Conservation (phyloP, 2,113 vertebrate genomes). For the Pituophis catenifer region DNA sequence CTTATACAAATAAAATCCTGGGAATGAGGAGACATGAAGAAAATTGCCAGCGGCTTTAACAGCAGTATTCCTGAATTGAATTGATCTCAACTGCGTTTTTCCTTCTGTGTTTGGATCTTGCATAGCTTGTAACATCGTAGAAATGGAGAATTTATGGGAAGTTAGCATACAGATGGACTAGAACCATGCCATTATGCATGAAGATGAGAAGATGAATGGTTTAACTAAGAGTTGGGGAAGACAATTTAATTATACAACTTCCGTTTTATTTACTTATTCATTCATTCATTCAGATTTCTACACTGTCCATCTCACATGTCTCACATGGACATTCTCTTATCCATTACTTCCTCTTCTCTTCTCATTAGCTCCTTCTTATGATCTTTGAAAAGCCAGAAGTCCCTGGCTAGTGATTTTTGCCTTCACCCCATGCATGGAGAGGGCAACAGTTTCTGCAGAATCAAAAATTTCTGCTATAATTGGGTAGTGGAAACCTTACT, state of each 20-base stretch:
- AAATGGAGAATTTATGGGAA: background rate
- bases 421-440: background rate
- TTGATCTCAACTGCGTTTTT: background rate
- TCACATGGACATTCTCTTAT: background rate
- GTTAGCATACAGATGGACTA: too few species aligned
- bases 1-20: background rate
- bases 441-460: background rate
- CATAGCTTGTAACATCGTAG: background rate
- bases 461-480: background rate
- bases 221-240: background rate
- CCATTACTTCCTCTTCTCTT: background rate
- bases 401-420: background rate
- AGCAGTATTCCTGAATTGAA: background rate
- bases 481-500: slow-evolving; percentile 38
- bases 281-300: background rate
- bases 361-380: background rate
- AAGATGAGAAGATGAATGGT: background rate
- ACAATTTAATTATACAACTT: background rate
- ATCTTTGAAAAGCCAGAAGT: background rate
- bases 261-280: background rate
- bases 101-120: background rate
- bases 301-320: background rate
- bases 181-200: background rate
- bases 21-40: background rate
- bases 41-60: background rate